Evolutionary conservation across 2,888 invertebrate genomes (phyloP), one percentile per base, ranked within the genome.

Genomic region (Silvanus unidentatus): DNA sequence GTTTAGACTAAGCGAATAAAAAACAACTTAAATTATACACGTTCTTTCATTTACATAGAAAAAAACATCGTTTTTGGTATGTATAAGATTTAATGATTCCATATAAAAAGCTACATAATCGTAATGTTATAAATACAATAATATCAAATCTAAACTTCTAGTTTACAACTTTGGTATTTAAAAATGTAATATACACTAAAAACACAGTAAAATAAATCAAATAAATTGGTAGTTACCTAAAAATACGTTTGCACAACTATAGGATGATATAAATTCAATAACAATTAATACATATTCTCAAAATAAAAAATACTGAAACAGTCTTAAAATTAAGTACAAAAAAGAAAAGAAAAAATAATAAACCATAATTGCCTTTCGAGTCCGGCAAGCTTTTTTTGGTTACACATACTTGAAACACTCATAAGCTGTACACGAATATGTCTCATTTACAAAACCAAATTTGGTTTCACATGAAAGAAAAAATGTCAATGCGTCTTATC

Each of bases 31-130:
- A 40, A 27, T 27, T n/a, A 30, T 10, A 15, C 22, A 16, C 11
- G 37, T 43, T 37, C 44, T 45, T 43, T 15, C 39, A 27, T 45
- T 45, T 22, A 8, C n/a, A n/a, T n/a, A 22, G 8, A 22, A 22
- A 22, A 8, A 8, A 22, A 22, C 3, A 22, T 8, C 32, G 10
- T 2, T 37, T 37, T 37, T 37, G 9, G 37, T 37, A n/a, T 37
- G n/a, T 37, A n/a, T 37, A 15, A n/a, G 37, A 15, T 37, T 37
- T 13, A 16, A 37, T 16, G 52, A 58, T 53, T 57, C 55, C 39
- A 62, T 62, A 62, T 62, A 53, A 60, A 60, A 62, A 60, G 62
- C 60, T 62, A 62, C 62, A 59, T 37, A 37, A 16, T 15, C 12
- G 8, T 49, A n/a, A n/a, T n/a, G 41, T 48, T 54, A 50, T 54